A percentile compares a stretch with the other conserved stretches of the same genome.
Evolutionary conservation across 1,140 invertebrate species (phyloP).

Genomic region (Eurosta solidaginis): DNA sequence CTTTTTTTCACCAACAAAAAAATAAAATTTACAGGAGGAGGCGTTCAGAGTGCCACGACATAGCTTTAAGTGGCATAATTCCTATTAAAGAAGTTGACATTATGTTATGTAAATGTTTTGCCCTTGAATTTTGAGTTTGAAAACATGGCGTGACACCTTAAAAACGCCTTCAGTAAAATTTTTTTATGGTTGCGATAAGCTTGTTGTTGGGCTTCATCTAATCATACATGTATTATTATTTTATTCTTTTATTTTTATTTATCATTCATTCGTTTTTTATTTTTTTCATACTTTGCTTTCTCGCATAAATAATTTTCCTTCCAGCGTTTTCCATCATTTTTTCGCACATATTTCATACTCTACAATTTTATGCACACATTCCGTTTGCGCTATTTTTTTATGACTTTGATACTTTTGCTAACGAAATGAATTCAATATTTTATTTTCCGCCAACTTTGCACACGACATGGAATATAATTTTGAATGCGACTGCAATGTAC

Average conservation of each 20-base stretch:
- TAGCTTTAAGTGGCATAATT: too few species aligned
- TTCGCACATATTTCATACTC: neutral
- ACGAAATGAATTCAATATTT: conserved; percentile 14
- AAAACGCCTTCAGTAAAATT: too few species aligned
- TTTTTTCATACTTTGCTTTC: neutral
- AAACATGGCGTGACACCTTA: too few species aligned
- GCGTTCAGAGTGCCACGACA: too few species aligned
- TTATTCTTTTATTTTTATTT: conserved; percentile 18
- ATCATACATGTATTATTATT: neutral
- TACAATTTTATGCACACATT: neutral
- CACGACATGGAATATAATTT: neutral
- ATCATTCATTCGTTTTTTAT: neutral
- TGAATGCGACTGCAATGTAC: neutral
- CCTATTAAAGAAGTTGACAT: too few species aligned
- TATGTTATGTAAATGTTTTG: too few species aligned
- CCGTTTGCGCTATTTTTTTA: conserved; percentile 7
- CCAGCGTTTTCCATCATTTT: neutral
- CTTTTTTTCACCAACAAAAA: too few species aligned
- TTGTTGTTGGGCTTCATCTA: too few species aligned
- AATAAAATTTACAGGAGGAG: too few species aligned
- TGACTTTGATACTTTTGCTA: neutral
- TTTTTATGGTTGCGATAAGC: too few species aligned
- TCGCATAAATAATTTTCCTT: neutral
- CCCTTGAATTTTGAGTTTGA: too few species aligned
- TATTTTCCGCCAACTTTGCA: conserved; percentile 4